These are phyloP conservation scores for Chrysolina haemoptera DNA, from an alignment of 2,888 invertebrate species.

Conservation along the genomic window DNA sequence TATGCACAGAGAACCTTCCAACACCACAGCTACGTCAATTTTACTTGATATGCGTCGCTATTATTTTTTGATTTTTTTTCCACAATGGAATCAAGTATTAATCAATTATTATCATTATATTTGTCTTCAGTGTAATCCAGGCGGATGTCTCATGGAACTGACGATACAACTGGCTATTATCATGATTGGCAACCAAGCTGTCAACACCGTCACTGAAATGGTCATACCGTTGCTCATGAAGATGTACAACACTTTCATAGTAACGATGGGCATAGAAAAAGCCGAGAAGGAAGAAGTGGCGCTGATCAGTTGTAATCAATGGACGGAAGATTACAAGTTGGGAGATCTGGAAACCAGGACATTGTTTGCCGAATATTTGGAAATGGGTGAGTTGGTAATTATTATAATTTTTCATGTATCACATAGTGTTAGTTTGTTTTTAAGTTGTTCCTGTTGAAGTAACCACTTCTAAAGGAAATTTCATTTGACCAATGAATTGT, in stretches of 20 bases:
- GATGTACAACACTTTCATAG: constrained; percentile 71
- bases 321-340: constrained; percentile 83
- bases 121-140: constrained; percentile 80
- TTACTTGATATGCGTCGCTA: too few species aligned
- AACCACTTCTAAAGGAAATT: too few species aligned
- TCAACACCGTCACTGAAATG: constrained; percentile 85
- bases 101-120: constrained; percentile 8
- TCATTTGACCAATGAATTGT: too few species aligned
- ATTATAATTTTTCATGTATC: not conserved
- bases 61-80: too few species aligned
- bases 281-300: constrained; percentile 65
- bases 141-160: constrained; percentile 89
- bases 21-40: too few species aligned
- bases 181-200: constrained; percentile 88
- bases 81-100: too few species aligned
- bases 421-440: too few species aligned
- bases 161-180: constrained; percentile 89
- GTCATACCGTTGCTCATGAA: constrained; percentile 76
- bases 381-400: constrained; percentile 79
- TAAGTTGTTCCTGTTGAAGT: too few species aligned
- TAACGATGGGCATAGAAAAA: constrained; percentile 71
- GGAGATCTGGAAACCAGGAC: constrained; percentile 77
- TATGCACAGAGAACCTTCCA: too few species aligned
- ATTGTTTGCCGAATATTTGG: constrained; percentile 86
- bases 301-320: constrained; percentile 75